phyloP scores from a whole-genome alignment of 2,113 vertebrate species.

The Ciconia maguari region DNA sequence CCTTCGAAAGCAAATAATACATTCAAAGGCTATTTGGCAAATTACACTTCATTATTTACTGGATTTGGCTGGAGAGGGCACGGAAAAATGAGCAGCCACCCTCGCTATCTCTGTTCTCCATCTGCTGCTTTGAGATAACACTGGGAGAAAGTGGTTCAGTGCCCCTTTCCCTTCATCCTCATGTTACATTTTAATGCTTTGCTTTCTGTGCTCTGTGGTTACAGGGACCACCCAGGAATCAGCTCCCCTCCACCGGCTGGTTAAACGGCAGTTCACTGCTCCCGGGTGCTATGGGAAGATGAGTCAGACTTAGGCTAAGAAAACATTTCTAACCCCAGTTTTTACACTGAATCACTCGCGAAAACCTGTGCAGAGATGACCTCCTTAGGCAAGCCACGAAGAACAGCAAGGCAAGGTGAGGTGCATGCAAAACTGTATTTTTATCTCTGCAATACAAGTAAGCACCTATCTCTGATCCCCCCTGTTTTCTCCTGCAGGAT shows the following conservation, averaged over 20 bases:
- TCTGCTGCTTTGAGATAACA: slow-evolving; percentile 53
- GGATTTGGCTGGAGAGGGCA: slow-evolving; percentile 41
- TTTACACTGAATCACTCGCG: background rate
- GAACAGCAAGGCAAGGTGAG: background rate
- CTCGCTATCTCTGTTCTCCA: slow-evolving; percentile 8
- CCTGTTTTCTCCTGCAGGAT: background rate
- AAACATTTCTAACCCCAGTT: background rate
- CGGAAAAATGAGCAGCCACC: background rate
- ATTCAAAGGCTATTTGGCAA: slow-evolving; percentile 15
- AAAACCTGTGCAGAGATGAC: background rate
- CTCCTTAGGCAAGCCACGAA: background rate
- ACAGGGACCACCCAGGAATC: slow-evolving; percentile 65
- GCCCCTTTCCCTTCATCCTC: slow-evolving; percentile 60
- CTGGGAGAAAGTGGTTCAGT: slow-evolving; percentile 58
- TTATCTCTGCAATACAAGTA: background rate
- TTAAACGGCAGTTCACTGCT: background rate
- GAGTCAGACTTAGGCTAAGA: background rate
- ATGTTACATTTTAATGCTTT: slow-evolving; percentile 52
- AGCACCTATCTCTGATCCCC: background rate
- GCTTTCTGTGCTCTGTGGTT: slow-evolving; percentile 29
- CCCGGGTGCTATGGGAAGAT: background rate
- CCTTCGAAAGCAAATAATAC: background rate
- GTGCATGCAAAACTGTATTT: rapidly evolving
- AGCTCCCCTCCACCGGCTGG: background rate
- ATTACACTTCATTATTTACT: slow-evolving; percentile 47